These are phyloP conservation scores for Centrocercus urophasianus DNA, from an alignment of 2,113 vertebrate species.

Conservation along the genomic window DNA sequence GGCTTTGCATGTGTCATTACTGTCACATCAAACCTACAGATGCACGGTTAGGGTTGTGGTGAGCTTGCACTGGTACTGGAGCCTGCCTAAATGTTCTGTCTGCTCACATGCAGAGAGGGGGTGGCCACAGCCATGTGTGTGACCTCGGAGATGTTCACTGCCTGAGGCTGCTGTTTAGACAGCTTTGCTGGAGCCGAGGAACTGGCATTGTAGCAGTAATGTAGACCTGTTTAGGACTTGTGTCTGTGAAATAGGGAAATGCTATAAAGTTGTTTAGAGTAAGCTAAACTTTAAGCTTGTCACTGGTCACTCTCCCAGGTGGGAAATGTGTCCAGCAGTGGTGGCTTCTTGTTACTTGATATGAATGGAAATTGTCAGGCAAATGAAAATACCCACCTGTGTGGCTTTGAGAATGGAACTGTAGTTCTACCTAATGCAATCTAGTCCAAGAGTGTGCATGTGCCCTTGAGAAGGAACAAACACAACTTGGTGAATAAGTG, in stretches of 20 bases:
- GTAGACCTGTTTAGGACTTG: not conserved
- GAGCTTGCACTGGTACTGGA: not conserved
- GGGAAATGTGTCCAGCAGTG: not conserved
- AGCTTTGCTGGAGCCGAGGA: not conserved
- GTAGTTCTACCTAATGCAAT: not conserved
- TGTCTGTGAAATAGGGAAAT: not conserved
- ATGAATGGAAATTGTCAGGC: not conserved
- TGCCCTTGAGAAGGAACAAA: not conserved
- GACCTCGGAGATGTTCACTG: not conserved
- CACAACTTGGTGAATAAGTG: not conserved
- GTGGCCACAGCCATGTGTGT: not conserved
- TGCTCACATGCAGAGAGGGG: not conserved
- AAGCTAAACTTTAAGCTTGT: not conserved
- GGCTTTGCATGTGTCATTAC: not conserved
- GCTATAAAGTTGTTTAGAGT: not conserved
- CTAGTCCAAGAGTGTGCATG: not conserved
- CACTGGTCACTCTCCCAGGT: not conserved
- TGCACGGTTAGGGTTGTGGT: fast-evolving
- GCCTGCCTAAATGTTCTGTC: not conserved
- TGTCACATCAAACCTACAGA: not conserved
- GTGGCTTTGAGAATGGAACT: not conserved
- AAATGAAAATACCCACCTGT: not conserved
- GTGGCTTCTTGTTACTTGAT: not conserved
- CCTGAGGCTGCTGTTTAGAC: not conserved
- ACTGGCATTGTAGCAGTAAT: not conserved